Evolutionary conservation across 2,797 vertebrate species (phyloP).

Genomic region (Danio kyathit): DNA sequence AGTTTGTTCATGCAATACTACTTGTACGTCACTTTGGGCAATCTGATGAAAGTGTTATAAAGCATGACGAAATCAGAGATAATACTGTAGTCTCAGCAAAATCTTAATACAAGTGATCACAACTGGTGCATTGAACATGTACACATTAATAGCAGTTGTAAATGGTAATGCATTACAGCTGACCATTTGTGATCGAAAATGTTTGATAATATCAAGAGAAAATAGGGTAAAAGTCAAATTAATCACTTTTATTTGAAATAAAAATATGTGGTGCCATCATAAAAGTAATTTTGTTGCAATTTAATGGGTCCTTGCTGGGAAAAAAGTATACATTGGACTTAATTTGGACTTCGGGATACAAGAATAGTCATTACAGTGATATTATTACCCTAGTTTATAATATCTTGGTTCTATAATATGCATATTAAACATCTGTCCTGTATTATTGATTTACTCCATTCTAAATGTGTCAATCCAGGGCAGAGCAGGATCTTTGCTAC

Average conservation of each 20-base stretch:
- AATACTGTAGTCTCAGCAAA: too few relatives aligned
- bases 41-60: too few relatives aligned
- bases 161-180: too few relatives aligned
- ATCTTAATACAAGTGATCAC: too few relatives aligned
- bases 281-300: not conserved
- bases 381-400: not conserved
- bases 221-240: not conserved
- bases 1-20: too few relatives aligned
- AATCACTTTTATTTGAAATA: not conserved
- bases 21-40: too few relatives aligned
- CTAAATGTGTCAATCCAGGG: slow-evolving; percentile 45
- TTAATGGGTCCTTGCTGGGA: not conserved
- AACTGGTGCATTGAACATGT: too few relatives aligned
- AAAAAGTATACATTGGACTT: not conserved
- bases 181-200: too few relatives aligned
- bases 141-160: too few relatives aligned
- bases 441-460: not conserved
- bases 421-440: not conserved
- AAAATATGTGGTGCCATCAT: not conserved
- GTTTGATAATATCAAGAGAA: too few relatives aligned
- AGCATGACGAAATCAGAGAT: too few relatives aligned
- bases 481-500: slow-evolving; percentile 38
- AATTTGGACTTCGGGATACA: not conserved
- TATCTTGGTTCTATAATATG: not conserved
- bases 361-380: not conserved